Conservation (phyloP, 1,140 invertebrate genomes). For the Lordiphosa clarofinis region DNA sequence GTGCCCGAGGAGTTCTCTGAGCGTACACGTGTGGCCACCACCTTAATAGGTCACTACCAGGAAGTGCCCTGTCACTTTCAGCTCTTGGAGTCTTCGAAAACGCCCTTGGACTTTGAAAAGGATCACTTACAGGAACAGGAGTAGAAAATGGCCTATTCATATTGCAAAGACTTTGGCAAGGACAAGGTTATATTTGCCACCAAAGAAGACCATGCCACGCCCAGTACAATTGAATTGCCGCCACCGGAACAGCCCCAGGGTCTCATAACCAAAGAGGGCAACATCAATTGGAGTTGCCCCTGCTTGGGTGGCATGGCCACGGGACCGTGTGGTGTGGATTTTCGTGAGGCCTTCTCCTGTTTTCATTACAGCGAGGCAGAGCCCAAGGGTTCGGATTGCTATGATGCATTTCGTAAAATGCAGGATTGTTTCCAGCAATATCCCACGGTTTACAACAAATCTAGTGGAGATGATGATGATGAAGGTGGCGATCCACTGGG, state of each 20-base stretch:
- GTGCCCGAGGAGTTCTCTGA: conserved; percentile 82
- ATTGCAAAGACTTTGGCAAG: conserved; percentile 83
- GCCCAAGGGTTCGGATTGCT: conserved; percentile 93
- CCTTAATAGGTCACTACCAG: conserved; percentile 81
- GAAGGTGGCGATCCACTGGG: conserved; percentile 65
- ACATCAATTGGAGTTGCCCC: conserved; percentile 98
- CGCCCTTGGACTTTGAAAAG: conserved; percentile 42
- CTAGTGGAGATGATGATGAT: conserved; percentile 83
- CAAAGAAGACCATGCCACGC: conserved; percentile 87
- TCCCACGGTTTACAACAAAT: conserved; percentile 91
- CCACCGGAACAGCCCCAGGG: conserved; percentile 88
- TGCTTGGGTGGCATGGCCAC: conserved; percentile 97
- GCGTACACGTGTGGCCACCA: conserved; percentile 82
- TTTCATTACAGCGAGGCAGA: conserved; percentile 91
- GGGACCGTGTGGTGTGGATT: conserved; percentile 95
- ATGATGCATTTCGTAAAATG: conserved; percentile 94
- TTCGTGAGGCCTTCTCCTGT: conserved; percentile 96
- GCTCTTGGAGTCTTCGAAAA: conserved; percentile 81
- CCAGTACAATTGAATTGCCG: conserved; percentile 87
- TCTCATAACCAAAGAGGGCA: conserved; percentile 91
- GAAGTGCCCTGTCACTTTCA: conserved; percentile 81
- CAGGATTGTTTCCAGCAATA: conserved; percentile 95
- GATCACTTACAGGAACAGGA: conserved; percentile 1
- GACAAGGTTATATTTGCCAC: conserved; percentile 92
- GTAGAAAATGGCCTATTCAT: conserved; percentile 80